Conservation (phyloP, 2,113 vertebrate genomes). For the Xyliphius kryptos region DNA sequence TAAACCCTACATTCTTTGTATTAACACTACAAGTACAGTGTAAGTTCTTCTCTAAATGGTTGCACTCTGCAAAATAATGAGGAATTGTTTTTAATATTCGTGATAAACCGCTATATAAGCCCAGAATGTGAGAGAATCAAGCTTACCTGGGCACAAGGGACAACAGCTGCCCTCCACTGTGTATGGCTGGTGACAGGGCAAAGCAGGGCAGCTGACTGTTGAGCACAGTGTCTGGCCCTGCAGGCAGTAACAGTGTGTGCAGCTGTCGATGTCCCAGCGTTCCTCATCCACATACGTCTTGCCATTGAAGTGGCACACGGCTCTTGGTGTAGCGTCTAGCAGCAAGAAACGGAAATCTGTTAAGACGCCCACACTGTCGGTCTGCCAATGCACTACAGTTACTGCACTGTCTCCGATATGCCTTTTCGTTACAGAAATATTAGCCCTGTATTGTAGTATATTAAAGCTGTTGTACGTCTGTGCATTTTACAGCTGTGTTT, state of each 20-base stretch:
- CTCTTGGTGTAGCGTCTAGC: constrained; percentile 74
- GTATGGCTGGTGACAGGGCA: constrained; percentile 74
- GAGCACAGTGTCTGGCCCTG: constrained; percentile 89
- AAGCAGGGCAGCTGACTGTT: constrained; percentile 80
- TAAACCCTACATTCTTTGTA: too few relatives aligned
- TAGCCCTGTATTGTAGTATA: too few relatives aligned
- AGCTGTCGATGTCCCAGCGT: constrained; percentile 86
- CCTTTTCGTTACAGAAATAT: too few relatives aligned
- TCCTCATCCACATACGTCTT: constrained; percentile 80
- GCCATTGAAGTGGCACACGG: constrained; percentile 78
- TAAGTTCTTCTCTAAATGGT: too few relatives aligned
- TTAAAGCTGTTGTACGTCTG: too few relatives aligned
- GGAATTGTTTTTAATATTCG: too few relatives aligned
- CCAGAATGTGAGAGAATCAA: not conserved
- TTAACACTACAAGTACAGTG: too few relatives aligned
- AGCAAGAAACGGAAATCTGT: constrained; percentile 2
- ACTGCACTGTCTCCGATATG: not conserved
- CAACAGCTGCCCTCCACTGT: constrained; percentile 82
- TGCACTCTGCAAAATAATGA: too few relatives aligned
- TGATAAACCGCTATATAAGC: not conserved
- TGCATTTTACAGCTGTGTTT: too few relatives aligned
- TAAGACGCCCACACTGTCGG: not conserved
- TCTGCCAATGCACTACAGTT: not conserved
- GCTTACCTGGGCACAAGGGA: constrained; percentile 78
- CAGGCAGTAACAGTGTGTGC: constrained; percentile 87